phyloP scores from a whole-genome alignment of 2,888 invertebrate species.

The Pammene fasciana region DNA sequence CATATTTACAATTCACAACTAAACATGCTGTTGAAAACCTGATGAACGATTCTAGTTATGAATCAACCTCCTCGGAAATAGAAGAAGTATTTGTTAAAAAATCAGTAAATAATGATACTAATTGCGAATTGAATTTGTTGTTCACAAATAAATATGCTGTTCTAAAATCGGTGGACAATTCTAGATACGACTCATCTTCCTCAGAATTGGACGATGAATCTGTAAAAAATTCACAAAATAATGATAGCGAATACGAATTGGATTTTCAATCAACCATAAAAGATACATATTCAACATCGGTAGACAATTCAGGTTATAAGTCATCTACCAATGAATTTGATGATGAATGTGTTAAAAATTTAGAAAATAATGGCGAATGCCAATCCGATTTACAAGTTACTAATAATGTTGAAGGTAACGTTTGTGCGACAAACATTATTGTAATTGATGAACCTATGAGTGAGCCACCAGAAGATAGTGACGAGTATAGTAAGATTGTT shows the following conservation, averaged over 20 bases:
- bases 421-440: constrained; percentile 3
- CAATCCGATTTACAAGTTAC: neutral
- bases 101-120: neutral
- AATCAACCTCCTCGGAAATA: neutral
- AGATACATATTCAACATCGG: neutral
- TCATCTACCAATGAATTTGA: neutral
- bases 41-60: neutral
- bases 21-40: neutral
- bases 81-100: neutral
- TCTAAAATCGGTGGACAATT: neutral
- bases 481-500: neutral
- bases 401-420: constrained; percentile 1
- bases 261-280: neutral
- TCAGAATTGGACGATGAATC: neutral
- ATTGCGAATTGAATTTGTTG: neutral
- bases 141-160: neutral
- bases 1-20: neutral
- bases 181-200: neutral
- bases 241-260: neutral
- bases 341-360: neutral
- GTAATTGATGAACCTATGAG: constrained; percentile 1
- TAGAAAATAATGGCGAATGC: neutral
- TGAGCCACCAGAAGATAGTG: neutral
- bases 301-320: neutral
- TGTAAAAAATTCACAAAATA: neutral